Base-by-base conservation (phyloP, 2,888 invertebrate genomes). In the Plagodis pulveraria region DNA sequence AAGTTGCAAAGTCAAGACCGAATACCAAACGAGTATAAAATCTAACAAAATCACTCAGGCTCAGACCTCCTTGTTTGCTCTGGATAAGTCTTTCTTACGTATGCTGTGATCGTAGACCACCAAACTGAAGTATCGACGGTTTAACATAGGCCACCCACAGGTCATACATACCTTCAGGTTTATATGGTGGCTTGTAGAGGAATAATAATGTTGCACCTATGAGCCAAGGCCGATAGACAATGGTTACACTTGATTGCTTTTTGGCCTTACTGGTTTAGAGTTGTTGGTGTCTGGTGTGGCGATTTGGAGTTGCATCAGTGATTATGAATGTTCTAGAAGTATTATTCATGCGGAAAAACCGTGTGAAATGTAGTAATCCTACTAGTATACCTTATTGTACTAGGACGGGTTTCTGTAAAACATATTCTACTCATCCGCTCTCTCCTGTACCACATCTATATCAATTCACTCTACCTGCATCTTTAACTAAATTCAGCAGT, bases 121-220 rank as follows among this genome's bases (percentile, higher is more conserved):
- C 64, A 51, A 62, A 70, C 63, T 65, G 77, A 77, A 79, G 81
- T 78, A 77, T 71, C 62, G 74, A 72, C 71, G 66, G 69, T 67
- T 79, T 73, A 76, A 72, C 76, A 72, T 69, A 74, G 85, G 75
- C 88, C 89, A 87, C 88, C 86, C 88, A 84, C 83, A 73, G 61
- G 8, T 55, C 65, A 75, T 71, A 83, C 83, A 84, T 86, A 83
- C 80, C 76, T 75, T 70, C 72, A 72, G 74, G 73, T 81, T 82
- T 79, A 80, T 78, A 58, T 60, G 72, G 67, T 62, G 58, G 71
- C 65, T 77, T 71, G 80, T 76, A 70, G 61, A 76, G 66, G 86
- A 87, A 89, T 89, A 86, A 80, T 81, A 88, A 88, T 87, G 77
- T 69, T 76, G 76, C 78, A 76, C 73, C 76, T 76, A 77, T 75